These are phyloP conservation scores for Limnephilus marmoratus DNA, from an alignment of 2,888 invertebrate species.

Conservation along the genomic window DNA sequence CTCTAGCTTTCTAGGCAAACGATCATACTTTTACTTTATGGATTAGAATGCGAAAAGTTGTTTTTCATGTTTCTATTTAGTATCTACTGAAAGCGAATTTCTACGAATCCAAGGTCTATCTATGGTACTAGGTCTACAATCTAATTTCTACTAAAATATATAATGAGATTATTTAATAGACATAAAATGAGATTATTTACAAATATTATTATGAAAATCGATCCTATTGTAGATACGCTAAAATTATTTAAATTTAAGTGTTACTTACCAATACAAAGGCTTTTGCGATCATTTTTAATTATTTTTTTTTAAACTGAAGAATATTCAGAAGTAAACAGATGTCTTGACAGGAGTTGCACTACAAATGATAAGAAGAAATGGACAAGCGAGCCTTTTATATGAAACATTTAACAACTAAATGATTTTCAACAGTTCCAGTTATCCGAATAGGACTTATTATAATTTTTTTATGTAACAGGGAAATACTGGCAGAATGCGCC, in stretches of 20 bases:
- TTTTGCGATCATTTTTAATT: not conserved
- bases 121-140: too few species aligned
- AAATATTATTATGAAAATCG: too few species aligned
- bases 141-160: too few species aligned
- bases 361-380: conserved; percentile 13
- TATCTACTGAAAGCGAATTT: too few species aligned
- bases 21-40: too few species aligned
- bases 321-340: not conserved
- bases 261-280: conserved; percentile 22
- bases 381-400: conserved; percentile 20
- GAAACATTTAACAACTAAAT: conserved; percentile 5
- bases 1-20: too few species aligned
- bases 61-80: too few species aligned
- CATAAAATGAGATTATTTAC: too few species aligned
- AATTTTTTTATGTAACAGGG: conserved; percentile 14
- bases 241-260: not conserved
- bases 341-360: not conserved
- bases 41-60: too few species aligned
- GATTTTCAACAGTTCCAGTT: conserved; percentile 15
- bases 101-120: too few species aligned
- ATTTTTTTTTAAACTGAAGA: not conserved
- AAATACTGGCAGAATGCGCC: not conserved
- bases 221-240: too few species aligned
- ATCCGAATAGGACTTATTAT: not conserved
- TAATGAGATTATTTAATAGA: too few species aligned